Conservation (phyloP, 2,888 invertebrate genomes). For the Thera obeliscata region DNA sequence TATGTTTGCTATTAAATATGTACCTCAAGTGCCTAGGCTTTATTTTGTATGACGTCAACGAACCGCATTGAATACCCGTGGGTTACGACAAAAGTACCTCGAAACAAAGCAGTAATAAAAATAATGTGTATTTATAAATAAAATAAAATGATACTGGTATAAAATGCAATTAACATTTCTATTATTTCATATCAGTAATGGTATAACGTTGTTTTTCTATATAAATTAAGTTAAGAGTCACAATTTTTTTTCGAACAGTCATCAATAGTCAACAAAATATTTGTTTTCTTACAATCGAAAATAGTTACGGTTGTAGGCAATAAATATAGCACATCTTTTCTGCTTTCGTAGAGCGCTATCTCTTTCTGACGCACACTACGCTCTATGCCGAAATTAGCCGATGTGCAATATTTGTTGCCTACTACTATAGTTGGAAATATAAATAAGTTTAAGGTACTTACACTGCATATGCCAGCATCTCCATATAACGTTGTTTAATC, state of each 20-base stretch:
- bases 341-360: too few relatives aligned
- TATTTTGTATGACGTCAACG: slow-evolving; percentile 23
- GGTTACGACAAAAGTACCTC: slow-evolving; percentile 21
- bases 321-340: neutral
- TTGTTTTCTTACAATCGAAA: neutral
- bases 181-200: slow-evolving; percentile 9
- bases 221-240: slow-evolving; percentile 35
- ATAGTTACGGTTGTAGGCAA: neutral
- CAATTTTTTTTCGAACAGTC: slow-evolving; percentile 28
- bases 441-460: slow-evolving; percentile 77
- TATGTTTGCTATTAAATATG: slow-evolving; percentile 15
- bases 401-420: neutral
- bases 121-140: neutral
- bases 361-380: too few relatives aligned
- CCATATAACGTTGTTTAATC: slow-evolving; percentile 99
- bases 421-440: neutral
- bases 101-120: neutral
- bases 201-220: slow-evolving; percentile 8
- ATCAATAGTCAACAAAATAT: slow-evolving; percentile 1
- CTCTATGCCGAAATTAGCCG: too few relatives aligned
- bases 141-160: neutral
- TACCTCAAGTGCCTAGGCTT: slow-evolving; percentile 12
- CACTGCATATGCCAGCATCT: slow-evolving; percentile 99
- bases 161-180: neutral
- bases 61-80: slow-evolving; percentile 14